Conservation (phyloP, 2,797 vertebrate genomes). For the Microtus californicus region DNA sequence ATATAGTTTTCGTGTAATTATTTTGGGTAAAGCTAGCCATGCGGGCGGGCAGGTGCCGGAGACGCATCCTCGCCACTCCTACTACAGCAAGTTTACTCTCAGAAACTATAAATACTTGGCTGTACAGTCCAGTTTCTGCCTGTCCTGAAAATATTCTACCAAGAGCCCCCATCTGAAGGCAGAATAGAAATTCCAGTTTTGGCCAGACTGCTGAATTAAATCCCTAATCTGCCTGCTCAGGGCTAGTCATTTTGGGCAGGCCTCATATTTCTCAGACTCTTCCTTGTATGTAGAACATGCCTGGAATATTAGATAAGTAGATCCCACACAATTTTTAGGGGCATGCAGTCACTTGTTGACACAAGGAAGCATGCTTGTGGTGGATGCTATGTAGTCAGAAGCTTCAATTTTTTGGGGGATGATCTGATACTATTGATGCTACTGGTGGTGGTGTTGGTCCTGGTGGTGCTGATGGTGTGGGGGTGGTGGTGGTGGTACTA, state of each 20-base stretch:
- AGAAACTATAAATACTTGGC: accelerated
- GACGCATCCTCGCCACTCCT: no score
- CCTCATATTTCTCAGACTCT: neutral
- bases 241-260: neutral
- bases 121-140: neutral
- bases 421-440: neutral
- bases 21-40: no score
- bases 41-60: no score
- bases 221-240: no score
- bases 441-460: neutral
- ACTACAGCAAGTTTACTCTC: neutral
- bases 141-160: neutral
- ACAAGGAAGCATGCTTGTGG: neutral
- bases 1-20: no score
- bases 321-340: neutral
- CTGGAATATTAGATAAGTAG: neutral
- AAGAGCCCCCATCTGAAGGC: neutral
- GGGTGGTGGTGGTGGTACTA: no score
- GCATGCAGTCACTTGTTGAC: no score
- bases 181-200: neutral
- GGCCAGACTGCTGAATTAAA: neutral
- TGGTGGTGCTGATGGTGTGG: neutral
- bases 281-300: neutral
- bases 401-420: neutral
- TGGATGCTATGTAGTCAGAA: neutral